Evolutionary conservation across 2,888 invertebrate genomes (phyloP).

Genomic region (Dryadula phaetusa): DNA sequence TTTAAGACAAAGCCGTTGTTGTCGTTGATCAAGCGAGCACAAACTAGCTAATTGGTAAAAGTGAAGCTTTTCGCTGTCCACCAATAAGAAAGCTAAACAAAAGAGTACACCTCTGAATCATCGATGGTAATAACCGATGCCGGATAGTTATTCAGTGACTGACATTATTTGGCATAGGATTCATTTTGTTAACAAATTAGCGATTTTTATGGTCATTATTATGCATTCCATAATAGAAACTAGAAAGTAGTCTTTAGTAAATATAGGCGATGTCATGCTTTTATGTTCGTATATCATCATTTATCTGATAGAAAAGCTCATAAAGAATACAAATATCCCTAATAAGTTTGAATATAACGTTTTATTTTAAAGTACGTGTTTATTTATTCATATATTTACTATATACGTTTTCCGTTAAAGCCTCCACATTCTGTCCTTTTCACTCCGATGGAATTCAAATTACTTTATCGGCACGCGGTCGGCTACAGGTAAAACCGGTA

Average conservation of each 20-base stretch:
- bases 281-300: background rate
- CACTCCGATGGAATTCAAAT: conserved; percentile 80
- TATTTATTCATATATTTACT: conserved; percentile 49
- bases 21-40: conserved; percentile 62
- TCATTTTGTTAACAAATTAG: conserved; percentile 49
- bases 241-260: conserved; percentile 53
- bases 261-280: conserved; percentile 9
- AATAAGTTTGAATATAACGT: conserved; percentile 67
- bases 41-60: conserved; percentile 79
- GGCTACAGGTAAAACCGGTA: conserved; percentile 79
- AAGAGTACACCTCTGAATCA: conserved; percentile 65
- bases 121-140: conserved; percentile 48
- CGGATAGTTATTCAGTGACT: conserved; percentile 55
- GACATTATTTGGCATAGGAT: conserved; percentile 39
- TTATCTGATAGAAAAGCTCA: conserved; percentile 10
- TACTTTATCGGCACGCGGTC: conserved; percentile 77
- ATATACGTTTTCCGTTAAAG: conserved; percentile 53
- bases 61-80: conserved; percentile 72
- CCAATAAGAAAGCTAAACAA: conserved; percentile 72
- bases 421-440: conserved; percentile 74
- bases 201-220: conserved; percentile 45
- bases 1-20: conserved; percentile 70
- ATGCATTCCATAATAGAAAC: conserved; percentile 43
- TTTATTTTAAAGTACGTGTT: conserved; percentile 61
- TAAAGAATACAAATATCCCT: background rate